Evolutionary conservation across 2,888 invertebrate genomes (phyloP).

Genomic region (Eristalis arbustorum): DNA sequence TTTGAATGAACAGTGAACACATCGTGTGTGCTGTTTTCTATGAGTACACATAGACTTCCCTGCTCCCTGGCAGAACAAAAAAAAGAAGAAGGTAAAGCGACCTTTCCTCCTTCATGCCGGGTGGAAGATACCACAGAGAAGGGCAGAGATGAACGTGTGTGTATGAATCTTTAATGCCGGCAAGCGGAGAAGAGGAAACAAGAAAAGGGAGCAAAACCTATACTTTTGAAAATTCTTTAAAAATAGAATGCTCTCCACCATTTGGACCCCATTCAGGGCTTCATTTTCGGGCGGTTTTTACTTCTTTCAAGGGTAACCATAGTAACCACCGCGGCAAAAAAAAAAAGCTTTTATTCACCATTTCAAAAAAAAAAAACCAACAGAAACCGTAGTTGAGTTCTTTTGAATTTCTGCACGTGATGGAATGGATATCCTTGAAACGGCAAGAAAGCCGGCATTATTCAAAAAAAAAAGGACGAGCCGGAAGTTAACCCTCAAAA

Average conservation of each 20-base stretch:
- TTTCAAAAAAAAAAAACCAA: background rate
- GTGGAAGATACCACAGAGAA: conserved; percentile 21
- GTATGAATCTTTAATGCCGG: conserved; percentile 64
- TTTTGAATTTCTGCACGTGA: background rate
- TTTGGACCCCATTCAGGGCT: background rate
- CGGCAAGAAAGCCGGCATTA: conserved; percentile 6
- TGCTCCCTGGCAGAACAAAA: background rate
- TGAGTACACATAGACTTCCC: conserved; percentile 39
- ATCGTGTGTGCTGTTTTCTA: conserved; percentile 10
- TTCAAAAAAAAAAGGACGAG: background rate
- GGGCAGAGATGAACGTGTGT: conserved; percentile 11
- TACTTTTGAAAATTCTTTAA: conserved; percentile 26
- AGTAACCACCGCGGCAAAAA: conserved; percentile 10
- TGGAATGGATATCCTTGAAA: conserved; percentile 26
- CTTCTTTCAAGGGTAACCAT: conserved; percentile 44
- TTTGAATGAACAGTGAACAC: conserved; percentile 61
- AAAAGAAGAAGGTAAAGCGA: conserved; percentile 42
- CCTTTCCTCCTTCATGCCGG: conserved; percentile 50
- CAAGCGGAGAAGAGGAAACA: conserved; percentile 11
- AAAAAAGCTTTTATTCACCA: conserved; percentile 2
- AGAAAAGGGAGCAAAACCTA: conserved; percentile 27
- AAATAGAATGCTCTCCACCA: background rate
- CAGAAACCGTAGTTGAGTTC: background rate
- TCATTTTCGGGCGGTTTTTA: background rate
- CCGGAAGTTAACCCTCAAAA: background rate